Percentiles rank a stretch among this genome's conserved stretches.
Conservation (phyloP, 2,888 invertebrate genomes). For the Mellilla xanthometata region DNA sequence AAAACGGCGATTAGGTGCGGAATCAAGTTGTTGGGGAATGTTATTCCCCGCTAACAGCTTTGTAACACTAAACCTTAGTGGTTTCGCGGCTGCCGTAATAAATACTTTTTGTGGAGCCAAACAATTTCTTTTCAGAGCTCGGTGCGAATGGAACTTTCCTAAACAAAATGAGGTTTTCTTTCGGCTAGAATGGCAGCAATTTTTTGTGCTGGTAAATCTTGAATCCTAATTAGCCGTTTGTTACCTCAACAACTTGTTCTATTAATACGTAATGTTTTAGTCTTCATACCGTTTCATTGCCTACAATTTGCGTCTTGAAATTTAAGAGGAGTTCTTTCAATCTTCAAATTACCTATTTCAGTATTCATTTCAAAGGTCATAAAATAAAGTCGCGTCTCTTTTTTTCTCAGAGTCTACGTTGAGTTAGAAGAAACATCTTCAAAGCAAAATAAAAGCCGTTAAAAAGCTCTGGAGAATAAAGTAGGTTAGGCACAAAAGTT, state of each 20-base stretch:
- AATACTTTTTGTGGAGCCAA: constrained; percentile 26
- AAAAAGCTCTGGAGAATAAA: constrained; percentile 22
- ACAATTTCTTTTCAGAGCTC: constrained; percentile 23
- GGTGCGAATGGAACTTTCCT: constrained; percentile 14
- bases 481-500: constrained; percentile 20
- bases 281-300: neutral
- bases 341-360: neutral
- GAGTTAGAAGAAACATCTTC: constrained; percentile 3
- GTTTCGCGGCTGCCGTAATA: constrained; percentile 29
- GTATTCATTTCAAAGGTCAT: neutral
- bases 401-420: neutral
- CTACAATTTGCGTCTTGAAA: neutral
- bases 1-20: constrained; percentile 60
- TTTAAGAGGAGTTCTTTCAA: neutral
- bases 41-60: constrained; percentile 42
- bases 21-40: constrained; percentile 47
- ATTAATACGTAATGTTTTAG: neutral
- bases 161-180: constrained; percentile 9
- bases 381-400: too few relatives aligned
- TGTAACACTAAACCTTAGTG: constrained; percentile 37
- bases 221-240: constrained; percentile 8
- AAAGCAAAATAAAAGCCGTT: constrained; percentile 11
- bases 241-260: neutral
- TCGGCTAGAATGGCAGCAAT: neutral
- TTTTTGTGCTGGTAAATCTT: constrained; percentile 5